Conservation (phyloP, 2,797 vertebrate species). For the Hydrolagus colliei region DNA sequence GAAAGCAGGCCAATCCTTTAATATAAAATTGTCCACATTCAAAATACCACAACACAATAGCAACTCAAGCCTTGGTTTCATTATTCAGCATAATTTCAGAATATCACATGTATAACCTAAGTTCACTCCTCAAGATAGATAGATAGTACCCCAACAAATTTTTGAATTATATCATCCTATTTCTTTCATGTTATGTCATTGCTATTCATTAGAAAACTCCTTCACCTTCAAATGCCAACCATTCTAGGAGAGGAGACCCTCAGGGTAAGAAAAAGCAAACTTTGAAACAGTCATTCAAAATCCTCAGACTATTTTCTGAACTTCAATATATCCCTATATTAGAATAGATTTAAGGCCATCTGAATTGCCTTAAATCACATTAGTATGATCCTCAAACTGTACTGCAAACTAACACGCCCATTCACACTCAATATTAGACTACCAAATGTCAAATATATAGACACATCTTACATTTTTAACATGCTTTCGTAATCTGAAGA, state of each 20-base stretch:
- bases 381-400: too few species aligned
- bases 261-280: neutral
- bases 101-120: neutral
- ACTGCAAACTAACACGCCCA: neutral
- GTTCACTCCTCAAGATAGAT: too few species aligned
- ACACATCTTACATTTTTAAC: neutral
- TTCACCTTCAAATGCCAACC: neutral
- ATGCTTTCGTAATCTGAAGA: neutral
- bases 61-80: neutral
- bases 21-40: too few species aligned
- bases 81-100: neutral
- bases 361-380: too few species aligned
- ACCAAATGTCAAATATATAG: neutral
- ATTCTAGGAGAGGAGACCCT: neutral
- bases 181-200: neutral
- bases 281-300: neutral
- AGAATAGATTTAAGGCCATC: too few species aligned
- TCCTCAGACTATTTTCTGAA: neutral
- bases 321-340: neutral
- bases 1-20: too few species aligned
- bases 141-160: neutral
- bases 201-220: neutral
- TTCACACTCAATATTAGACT: neutral
- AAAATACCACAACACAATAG: too few species aligned
- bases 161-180: neutral